These are phyloP conservation scores for Brachionus sp. DNA, from an alignment of 1,140 invertebrate genomes.

Conservation along the genomic window DNA sequence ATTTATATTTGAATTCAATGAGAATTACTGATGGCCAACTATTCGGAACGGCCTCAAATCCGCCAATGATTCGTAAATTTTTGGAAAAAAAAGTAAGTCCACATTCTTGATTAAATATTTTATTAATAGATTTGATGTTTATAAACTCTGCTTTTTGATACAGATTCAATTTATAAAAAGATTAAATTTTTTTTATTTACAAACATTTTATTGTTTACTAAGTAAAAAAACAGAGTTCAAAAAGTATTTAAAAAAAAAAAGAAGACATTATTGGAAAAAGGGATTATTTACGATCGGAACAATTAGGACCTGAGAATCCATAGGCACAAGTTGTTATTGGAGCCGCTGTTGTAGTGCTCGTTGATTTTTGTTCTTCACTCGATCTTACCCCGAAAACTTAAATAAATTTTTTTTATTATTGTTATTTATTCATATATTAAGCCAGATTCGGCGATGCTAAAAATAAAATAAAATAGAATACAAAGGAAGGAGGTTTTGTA, in stretches of 20 bases:
- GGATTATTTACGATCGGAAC: conserved; percentile 7
- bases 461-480: too few species aligned
- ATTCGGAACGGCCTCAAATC: not conserved
- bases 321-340: not conserved
- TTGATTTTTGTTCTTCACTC: not conserved
- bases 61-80: not conserved
- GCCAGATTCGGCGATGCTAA: too few species aligned
- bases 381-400: not conserved
- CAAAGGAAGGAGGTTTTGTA: too few species aligned
- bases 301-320: not conserved
- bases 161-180: not conserved
- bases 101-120: conserved; percentile 7
- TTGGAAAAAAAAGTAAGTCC: not conserved
- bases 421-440: too few species aligned
- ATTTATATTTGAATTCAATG: conserved; percentile 19
- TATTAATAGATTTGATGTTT: not conserved
- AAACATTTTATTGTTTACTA: not conserved
- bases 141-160: not conserved
- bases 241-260: too few species aligned
- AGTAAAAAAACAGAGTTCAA: conserved; percentile 1
- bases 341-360: not conserved
- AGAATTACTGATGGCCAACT: conserved; percentile 5
- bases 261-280: not conserved
- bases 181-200: not conserved
- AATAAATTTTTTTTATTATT: not conserved